Evolutionary conservation across 1,140 invertebrate species (phyloP), one percentile per base, ranked within the genome.

Genomic region (Nautilus pompilius): DNA sequence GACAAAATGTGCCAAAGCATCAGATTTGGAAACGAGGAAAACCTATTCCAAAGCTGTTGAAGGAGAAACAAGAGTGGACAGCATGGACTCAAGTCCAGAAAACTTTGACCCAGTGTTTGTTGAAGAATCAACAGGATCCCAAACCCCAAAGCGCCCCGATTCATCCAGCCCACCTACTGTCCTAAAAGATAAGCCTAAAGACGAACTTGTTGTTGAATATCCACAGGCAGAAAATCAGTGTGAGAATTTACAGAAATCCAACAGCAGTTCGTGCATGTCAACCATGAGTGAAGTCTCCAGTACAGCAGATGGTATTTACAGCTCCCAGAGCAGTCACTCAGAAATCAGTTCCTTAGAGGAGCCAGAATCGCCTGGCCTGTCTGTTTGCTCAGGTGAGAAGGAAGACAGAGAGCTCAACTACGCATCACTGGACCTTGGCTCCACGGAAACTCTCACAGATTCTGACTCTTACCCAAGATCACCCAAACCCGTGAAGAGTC

Each of bases 361-460:
- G 4, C 24, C 60, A 36, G n/a, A 24, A 5, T 26, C 45, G 26
- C 13, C 55, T 53, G 13, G 34, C 29, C 29, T 57, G n/a, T 26
- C 24, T 36, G 24, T 13, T 34, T 26, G 46, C 32, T 41, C 17
- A 20, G 29, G 58, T 46, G 46, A 34, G 17, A 26, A 63, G 26
- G 30, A 45, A 15, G 45, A 60, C 36, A 45, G 46, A 1, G 45
- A 54, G 28, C 53, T 72, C n/a, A 72, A 74, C 46, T 74, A 74
- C 65, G 70, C 65, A 20, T 66, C 65, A 8, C 49, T 72, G 22
- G 72, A 74, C 36, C 58, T 74, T 22, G 70, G 72, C 5, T 72
- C 69, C 0, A 36, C 63, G 3, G 68, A 73, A 41, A 68, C 59
- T 46, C 60, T 69, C 3, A 63, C 62, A 8, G 49, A 58, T 41